Evolutionary conservation across 2,888 invertebrate genomes (phyloP).

Genomic region (Hololepta plana): DNA sequence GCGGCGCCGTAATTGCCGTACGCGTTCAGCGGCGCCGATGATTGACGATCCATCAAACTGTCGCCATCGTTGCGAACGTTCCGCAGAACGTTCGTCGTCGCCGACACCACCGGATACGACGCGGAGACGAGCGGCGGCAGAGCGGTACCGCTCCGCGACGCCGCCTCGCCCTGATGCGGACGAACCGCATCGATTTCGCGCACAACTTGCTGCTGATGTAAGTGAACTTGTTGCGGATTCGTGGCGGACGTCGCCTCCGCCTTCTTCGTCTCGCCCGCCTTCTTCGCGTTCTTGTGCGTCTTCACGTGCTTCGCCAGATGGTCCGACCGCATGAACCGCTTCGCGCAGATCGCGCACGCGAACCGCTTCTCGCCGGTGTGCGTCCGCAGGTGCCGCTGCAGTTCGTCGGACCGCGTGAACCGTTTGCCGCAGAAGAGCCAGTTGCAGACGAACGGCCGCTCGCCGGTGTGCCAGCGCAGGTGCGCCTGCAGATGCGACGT

Average conservation of each 20-base stretch:
- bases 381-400: slow-evolving; percentile 74
- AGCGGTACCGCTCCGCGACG: too few species aligned
- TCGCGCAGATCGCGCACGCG: slow-evolving; percentile 70
- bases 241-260: slow-evolving; percentile 5
- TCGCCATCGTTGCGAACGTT: too few species aligned
- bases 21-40: too few species aligned
- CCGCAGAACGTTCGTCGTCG: too few species aligned
- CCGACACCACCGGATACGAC: too few species aligned
- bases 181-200: too few species aligned
- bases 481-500: slow-evolving; percentile 77
- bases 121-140: too few species aligned
- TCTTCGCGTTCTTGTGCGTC: slow-evolving; percentile 53
- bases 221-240: too few species aligned
- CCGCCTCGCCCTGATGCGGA: too few species aligned
- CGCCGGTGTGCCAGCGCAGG: slow-evolving; percentile 76
- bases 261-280: slow-evolving; percentile 18
- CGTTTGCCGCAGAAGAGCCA: slow-evolving; percentile 81
- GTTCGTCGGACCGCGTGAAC: slow-evolving; percentile 82
- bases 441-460: slow-evolving; percentile 76
- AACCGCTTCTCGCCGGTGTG: slow-evolving; percentile 85
- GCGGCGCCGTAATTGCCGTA: too few species aligned
- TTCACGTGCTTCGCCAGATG: slow-evolving; percentile 87
- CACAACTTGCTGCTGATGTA: too few species aligned
- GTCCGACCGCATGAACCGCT: slow-evolving; percentile 83
- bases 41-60: too few species aligned